Evolutionary conservation across 2,797 vertebrate species (phyloP).

Genomic region (Smutsia gigantea): DNA sequence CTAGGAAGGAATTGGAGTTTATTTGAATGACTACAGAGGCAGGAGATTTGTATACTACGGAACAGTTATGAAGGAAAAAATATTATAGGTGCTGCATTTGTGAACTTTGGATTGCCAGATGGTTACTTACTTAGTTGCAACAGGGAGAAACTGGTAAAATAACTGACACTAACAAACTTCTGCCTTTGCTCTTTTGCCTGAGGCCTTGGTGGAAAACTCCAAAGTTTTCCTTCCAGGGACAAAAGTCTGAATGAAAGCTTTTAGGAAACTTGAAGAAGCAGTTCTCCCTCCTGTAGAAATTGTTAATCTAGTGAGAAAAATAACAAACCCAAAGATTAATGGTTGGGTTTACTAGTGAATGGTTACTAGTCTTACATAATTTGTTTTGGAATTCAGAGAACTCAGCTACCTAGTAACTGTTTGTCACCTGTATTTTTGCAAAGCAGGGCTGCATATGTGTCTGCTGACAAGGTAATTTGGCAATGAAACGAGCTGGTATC

Average conservation of each 20-base stretch:
- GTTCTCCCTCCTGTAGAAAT: constrained; percentile 31
- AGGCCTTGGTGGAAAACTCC: neutral
- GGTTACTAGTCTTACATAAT: neutral
- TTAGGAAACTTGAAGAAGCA: neutral
- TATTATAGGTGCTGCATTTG: neutral
- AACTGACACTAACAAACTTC: neutral
- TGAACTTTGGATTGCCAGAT: neutral
- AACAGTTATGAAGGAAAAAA: neutral
- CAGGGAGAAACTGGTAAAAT: neutral
- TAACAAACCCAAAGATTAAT: constrained; percentile 36
- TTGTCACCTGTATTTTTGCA: neutral
- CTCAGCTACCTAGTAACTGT: neutral
- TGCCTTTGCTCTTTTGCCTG: neutral
- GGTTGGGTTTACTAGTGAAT: neutral
- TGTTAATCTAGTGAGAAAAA: constrained; percentile 51
- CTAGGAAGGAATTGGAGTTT: neutral
- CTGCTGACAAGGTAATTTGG: neutral
- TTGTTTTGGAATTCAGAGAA: constrained; percentile 28
- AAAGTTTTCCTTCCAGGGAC: neutral
- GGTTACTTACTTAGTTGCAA: neutral
- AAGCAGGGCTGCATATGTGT: neutral
- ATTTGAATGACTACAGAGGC: neutral
- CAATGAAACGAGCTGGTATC: neutral
- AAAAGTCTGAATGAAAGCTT: constrained; percentile 41
- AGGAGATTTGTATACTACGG: neutral